Conservation (phyloP, 2,113 vertebrate genomes). For the Chaetura pelagica region DNA sequence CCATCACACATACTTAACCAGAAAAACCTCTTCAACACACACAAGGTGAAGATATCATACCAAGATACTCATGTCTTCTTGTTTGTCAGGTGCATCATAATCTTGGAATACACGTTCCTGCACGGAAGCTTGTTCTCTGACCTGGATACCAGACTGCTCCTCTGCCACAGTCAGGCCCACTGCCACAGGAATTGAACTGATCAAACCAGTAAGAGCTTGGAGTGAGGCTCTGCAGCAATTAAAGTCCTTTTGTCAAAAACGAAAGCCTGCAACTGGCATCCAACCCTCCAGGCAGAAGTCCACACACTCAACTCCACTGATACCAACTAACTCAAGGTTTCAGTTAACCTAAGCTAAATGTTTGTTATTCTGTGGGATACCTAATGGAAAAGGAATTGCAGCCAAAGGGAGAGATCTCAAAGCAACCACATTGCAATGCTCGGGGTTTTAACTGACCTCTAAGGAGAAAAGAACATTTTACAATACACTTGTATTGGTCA, state of each 20-base stretch:
- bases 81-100: neutral
- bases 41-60: neutral
- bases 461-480: neutral
- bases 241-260: neutral
- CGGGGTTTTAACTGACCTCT: neutral
- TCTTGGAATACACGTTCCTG: neutral
- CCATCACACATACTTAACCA: neutral
- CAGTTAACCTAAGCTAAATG: neutral
- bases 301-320: neutral
- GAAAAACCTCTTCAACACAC: neutral
- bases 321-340: neutral
- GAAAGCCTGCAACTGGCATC: accelerated
- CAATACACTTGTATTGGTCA: neutral
- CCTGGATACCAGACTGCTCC: neutral
- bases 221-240: neutral
- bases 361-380: neutral
- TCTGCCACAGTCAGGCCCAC: neutral
- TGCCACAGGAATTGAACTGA: neutral
- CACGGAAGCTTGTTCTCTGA: neutral
- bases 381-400: neutral
- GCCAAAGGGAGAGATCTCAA: neutral
- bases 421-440: neutral
- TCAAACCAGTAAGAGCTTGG: neutral
- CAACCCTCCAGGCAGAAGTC: accelerated
- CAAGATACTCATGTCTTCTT: neutral